A percentile compares a stretch with the other conserved stretches of the same genome.
Conservation (phyloP, 2,888 invertebrate genomes). For the Rhagonycha lutea region DNA sequence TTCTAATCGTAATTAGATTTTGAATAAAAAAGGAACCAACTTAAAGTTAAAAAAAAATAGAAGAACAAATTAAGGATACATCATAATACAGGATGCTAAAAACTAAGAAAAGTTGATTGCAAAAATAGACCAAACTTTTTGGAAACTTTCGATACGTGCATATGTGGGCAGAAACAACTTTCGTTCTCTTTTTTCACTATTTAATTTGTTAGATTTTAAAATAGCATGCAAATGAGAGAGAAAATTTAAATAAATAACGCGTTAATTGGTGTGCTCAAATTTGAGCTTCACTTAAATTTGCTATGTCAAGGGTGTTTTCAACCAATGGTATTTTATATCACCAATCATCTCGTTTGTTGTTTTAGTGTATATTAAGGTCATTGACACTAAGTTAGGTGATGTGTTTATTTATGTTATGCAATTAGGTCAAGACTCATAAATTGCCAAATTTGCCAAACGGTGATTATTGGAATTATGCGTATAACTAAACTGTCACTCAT, state of each 20-base stretch:
- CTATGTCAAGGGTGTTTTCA: conserved; percentile 26
- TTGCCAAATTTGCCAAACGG: conserved; percentile 25
- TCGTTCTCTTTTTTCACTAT: not conserved
- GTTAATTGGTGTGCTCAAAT: not conserved
- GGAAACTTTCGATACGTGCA: not conserved
- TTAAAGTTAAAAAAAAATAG: not conserved
- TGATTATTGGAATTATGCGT: not conserved
- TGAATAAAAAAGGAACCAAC: too few species aligned
- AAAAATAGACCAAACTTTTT: not conserved
- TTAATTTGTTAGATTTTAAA: not conserved
- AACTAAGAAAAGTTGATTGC: not conserved
- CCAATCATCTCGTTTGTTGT: conserved; percentile 26
- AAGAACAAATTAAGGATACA: not conserved
- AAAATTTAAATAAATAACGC: not conserved
- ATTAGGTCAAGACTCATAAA: conserved; percentile 30
- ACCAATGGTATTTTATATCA: conserved; percentile 19
- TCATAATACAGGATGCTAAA: not conserved
- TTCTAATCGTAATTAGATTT: too few species aligned
- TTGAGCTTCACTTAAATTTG: not conserved
- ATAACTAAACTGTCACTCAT: not conserved
- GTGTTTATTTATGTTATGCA: conserved; percentile 26
- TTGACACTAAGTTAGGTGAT: conserved; percentile 22
- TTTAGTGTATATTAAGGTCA: conserved; percentile 26
- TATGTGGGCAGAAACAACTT: not conserved
- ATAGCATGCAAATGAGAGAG: not conserved